A percentile compares a stretch with the other conserved stretches of the same genome.
Conservation (phyloP, 2,113 vertebrate genomes). For the Erythrocebus patas region DNA sequence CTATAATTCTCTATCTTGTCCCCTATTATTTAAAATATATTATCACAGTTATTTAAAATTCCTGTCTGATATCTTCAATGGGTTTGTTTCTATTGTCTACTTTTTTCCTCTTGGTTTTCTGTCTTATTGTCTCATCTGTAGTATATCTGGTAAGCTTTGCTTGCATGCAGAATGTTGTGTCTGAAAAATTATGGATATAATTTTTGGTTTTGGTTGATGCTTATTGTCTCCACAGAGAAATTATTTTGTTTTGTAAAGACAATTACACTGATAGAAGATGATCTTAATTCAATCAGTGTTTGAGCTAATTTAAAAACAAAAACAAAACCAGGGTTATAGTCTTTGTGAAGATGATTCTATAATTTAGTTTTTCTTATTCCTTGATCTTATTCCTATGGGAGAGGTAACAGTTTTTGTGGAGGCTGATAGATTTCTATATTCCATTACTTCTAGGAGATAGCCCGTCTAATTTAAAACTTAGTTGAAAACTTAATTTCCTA, state of each 20-base stretch:
- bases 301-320: not conserved
- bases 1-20: not conserved
- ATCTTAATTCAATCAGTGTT: not conserved
- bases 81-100: not conserved
- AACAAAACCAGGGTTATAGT: not conserved
- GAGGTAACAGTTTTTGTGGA: not conserved
- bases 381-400: not conserved
- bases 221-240: not conserved
- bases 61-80: not conserved
- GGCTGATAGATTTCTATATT: not conserved
- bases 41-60: not conserved
- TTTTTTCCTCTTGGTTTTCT: not conserved
- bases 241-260: not conserved
- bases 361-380: not conserved
- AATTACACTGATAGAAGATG: not conserved
- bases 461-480: not conserved
- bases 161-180: not conserved
- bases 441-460: not conserved
- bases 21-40: not conserved
- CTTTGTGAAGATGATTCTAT: not conserved
- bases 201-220: not conserved
- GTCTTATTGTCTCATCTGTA: not conserved
- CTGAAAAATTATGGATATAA: not conserved
- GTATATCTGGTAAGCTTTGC: not conserved
- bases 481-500: not conserved